Base-by-base conservation (phyloP, 2,797 vertebrate genomes). In the Schizopygopsis pylzovi region DNA sequence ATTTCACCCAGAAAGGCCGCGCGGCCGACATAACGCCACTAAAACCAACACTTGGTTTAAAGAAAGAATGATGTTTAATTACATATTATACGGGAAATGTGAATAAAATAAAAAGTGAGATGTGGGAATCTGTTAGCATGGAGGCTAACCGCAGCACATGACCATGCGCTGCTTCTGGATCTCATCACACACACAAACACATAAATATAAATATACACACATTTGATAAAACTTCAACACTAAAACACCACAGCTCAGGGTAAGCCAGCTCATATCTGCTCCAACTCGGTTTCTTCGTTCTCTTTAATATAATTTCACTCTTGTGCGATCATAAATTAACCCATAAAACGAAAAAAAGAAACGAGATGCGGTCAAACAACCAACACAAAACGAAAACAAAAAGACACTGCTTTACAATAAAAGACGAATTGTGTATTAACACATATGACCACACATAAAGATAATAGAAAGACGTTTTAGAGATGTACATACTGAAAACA, bases 131-230 rank as follows among this genome's bases (percentile, higher is more conserved):
- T 16, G 78, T 85, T 87, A 87, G 84, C 81, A 84, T 4, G 52
- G 65, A 81, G 11, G 86, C 88, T 89, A 89, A 72, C 68, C 43
- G 61, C 79, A 76, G 78, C 89, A 87, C 81, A 85, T 85, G 89
- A 87, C 89, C 89, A 89, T 75, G 86, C 89, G 88, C 85, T 89
- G 75, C 72, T 83, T 49, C 77, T 83, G 76, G 67, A 52, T 52
- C 87, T 70, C 76, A 25, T 11, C 28, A 33, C 13, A 81, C 37
- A 71, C 45, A 56, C 78, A 78, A n/a, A 79, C 4, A 56, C 9
- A 56, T 0, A 52, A 4, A 67, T 49, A 67, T 39, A 41, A 1
- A 28, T 52, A 56, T 28, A 43, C 49, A 54, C 65, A 71, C 52
- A 45, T 70, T 61, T 71, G 0, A 85, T 70, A 12, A 71, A 54